phyloP scores from a whole-genome alignment of 2,888 invertebrate genomes.

The Leucania comma region DNA sequence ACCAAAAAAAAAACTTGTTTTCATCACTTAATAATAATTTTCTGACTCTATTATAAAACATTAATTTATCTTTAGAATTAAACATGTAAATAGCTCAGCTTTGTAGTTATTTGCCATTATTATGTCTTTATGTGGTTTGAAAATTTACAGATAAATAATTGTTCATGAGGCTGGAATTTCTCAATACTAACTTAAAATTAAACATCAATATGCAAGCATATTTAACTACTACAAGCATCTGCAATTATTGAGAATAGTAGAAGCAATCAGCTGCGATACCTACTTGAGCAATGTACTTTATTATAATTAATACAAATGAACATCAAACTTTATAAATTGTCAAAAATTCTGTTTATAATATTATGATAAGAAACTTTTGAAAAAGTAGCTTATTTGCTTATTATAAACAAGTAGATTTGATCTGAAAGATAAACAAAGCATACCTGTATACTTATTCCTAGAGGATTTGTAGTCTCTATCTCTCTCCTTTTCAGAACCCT shows the following conservation, averaged over 20 bases:
- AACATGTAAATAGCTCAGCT: conserved; percentile 25
- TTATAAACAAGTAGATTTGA: not conserved
- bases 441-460: conserved; percentile 97
- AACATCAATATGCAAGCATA: conserved; percentile 5
- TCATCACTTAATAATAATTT: not conserved
- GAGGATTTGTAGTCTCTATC: conserved; percentile 97
- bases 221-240: conserved; percentile 15
- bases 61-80: not conserved
- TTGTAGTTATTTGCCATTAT: not conserved
- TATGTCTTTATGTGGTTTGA: not conserved
- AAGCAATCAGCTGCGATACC: not conserved
- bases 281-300: conserved; percentile 4
- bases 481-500: conserved; percentile 95
- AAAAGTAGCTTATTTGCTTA: not conserved
- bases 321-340: not conserved
- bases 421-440: conserved; percentile 54
- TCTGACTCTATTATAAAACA: not conserved
- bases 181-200: conserved; percentile 7
- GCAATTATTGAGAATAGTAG: conserved; percentile 1
- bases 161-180: not conserved
- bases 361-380: not conserved
- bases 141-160: not conserved
- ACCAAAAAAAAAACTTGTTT: not conserved
- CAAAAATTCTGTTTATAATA: not conserved
- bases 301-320: not conserved